Evolutionary conservation across 2,113 vertebrate genomes (phyloP), one percentile per base, ranked within the genome.

Genomic region (Oncorhynchus gorbuscha): DNA sequence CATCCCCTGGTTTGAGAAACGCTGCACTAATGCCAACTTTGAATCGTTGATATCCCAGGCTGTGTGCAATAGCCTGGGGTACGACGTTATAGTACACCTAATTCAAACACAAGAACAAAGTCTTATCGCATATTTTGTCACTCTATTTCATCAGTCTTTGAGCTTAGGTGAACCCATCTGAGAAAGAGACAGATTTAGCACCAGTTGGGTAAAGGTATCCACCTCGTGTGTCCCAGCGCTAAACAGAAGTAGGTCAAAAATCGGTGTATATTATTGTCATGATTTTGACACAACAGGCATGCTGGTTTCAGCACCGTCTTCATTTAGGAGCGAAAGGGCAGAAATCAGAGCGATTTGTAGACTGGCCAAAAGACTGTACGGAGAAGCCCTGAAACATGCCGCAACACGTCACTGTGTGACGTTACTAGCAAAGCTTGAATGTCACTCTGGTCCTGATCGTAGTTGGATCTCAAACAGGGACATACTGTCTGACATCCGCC

Each of bases 341-440:
- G 18, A 32, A 35, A 8, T 32, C 12, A 14, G 24, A 22, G 49
- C 3, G 49, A 22, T 59, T 69, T 76, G 20, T 61, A 70, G 69
- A 76, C 22, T 35, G 49, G 67, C 32, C 48, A 49, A 18, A 61
- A 35, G 30, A 7, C 66, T 74, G 49, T 72, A 55, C 35, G n/a
- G 49, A 49, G 75, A 45, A 24, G 78, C 8, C 71, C 72, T 76
- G 69, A 74, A 80, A 81, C 62, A 73, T 79, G 72, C 81, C 3
- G 59, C 78, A 77, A 89, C 89, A 89, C 89, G 88, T 86, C 84
- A 81, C 18, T 2, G 78, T 79, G 87, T 79, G 84, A 83, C 80
- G 39, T 35, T n/a, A 51, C 58, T n/a, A n/a, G 45, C 69, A 49
- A 71, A 75, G 77, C 69, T 59, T 88, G 81, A 90, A 87, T 81